Evolutionary conservation across 2,113 vertebrate genomes (phyloP).

Genomic region (Neodon shergylaensis): DNA sequence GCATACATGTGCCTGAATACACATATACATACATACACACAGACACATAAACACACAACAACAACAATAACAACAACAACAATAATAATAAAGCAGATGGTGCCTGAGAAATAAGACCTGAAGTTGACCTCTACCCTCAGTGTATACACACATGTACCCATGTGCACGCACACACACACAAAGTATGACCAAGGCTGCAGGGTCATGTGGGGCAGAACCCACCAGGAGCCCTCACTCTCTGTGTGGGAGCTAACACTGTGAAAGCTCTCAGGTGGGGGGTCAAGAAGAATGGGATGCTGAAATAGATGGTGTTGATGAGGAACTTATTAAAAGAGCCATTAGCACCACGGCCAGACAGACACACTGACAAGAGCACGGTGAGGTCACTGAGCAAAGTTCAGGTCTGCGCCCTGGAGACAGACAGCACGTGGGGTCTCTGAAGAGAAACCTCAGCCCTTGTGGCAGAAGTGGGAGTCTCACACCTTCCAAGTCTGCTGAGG

Average conservation of each 20-base stretch:
- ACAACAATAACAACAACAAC: too few species aligned
- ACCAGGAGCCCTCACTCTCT: background rate
- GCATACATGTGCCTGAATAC: too few species aligned
- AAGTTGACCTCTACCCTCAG: background rate
- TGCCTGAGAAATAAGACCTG: background rate
- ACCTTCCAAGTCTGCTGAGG: background rate
- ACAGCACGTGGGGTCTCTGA: background rate
- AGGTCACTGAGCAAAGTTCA: background rate
- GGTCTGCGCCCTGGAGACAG: background rate
- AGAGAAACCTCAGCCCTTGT: background rate
- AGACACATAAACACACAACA: too few species aligned
- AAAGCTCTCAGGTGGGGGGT: background rate
- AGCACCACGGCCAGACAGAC: background rate
- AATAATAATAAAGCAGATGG: too few species aligned
- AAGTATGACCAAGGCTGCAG: background rate
- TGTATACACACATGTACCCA: background rate
- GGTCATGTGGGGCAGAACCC: background rate
- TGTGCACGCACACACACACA: background rate
- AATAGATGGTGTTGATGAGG: background rate
- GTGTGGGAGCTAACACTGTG: background rate
- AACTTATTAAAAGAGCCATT: background rate
- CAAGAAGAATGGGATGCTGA: background rate
- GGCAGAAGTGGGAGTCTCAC: background rate
- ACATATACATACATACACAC: too few species aligned
- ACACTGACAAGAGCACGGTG: background rate